Evolutionary conservation across 2,888 invertebrate species (phyloP), one percentile per base, ranked within the genome.

Genomic region (Scaptomyza tumidula): DNA sequence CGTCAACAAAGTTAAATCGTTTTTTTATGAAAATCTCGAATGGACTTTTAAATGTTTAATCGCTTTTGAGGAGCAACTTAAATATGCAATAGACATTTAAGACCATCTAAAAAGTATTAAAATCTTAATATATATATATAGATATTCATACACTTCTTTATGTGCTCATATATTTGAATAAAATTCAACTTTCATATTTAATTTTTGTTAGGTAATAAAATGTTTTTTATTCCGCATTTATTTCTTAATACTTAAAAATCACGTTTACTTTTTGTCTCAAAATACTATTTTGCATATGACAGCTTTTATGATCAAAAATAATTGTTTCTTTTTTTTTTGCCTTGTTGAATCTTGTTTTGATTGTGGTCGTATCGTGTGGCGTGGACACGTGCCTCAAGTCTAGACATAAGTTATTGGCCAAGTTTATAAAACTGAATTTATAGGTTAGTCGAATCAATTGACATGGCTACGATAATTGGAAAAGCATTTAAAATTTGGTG

Each of bases 1-100:
- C 50, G 55, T 24, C 61, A 83, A 65, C 73, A 75, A 83, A 84
- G 71, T 72, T 78, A 88, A 89, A 87, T 87, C 71, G 87, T 10
- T 87, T 88, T 88, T 88, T 89, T 87, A 87, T 87, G 88, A 87
- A 87, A 87, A 87, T 87, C 71, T 79, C 87, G 72, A 74, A 87
- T 88, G 82, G 89, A 75, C 80, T 84, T 89, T 87, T 88, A 85
- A 88, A 89, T 86, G 81, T 76, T 89, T 85, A 89, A 85, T 89
- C 88, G 85, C 64, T 77, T 85, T 57, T 64, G 61, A 52, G 66
- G 70, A 10, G 5, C 16, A 29, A n/a, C n/a, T 13, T 24, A 19
- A 13, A 7, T 19, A 19, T 14, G 13, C 45, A n/a, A 24, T 31
- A 39, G 24, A 39, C 37, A 27, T 7, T 39, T 10, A 29, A 41